phyloP scores from a whole-genome alignment of 2,888 invertebrate genomes.

The Zygothrica quintamaculata region DNA sequence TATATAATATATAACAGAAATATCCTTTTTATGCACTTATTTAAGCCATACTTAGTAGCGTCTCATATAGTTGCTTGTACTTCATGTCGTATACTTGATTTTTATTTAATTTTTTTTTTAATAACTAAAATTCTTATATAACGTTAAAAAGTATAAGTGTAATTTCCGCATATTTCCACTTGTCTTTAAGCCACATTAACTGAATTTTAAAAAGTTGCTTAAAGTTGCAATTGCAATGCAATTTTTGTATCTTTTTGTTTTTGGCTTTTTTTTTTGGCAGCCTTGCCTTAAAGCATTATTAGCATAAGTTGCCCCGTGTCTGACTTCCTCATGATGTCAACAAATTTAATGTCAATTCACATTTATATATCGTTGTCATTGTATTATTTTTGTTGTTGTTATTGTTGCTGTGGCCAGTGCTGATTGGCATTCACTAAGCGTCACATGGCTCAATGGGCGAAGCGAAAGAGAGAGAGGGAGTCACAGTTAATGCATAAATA shows the following conservation, averaged over 20 bases:
- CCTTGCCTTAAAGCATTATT: constrained; percentile 49
- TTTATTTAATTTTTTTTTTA: too few relatives aligned
- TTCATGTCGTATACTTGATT: too few relatives aligned
- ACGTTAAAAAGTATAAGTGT: too few relatives aligned
- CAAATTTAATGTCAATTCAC: constrained; percentile 45
- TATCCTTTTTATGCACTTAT: too few relatives aligned
- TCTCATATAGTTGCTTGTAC: too few relatives aligned
- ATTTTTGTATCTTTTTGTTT: too few relatives aligned
- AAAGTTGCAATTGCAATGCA: constrained; percentile 36
- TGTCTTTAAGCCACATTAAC: not conserved
- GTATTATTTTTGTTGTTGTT: constrained; percentile 12
- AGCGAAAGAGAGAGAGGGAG: too few relatives aligned
- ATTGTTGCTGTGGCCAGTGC: constrained; percentile 30
- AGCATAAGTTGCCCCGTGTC: constrained; percentile 41
- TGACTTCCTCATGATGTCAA: constrained; percentile 65
- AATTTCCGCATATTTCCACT: constrained; percentile 12
- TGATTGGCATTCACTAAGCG: constrained; percentile 59
- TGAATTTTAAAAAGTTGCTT: constrained; percentile 12
- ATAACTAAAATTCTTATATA: too few relatives aligned
- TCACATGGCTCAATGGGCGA: too few relatives aligned
- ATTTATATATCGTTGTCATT: constrained; percentile 29
- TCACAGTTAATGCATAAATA: constrained; percentile 63
- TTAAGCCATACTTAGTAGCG: too few relatives aligned
- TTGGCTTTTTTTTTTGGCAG: too few relatives aligned
- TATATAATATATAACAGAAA: too few relatives aligned